These are phyloP conservation scores for Cyclopterus lumpus DNA, from an alignment of 2,797 vertebrate species.

Conservation along the genomic window DNA sequence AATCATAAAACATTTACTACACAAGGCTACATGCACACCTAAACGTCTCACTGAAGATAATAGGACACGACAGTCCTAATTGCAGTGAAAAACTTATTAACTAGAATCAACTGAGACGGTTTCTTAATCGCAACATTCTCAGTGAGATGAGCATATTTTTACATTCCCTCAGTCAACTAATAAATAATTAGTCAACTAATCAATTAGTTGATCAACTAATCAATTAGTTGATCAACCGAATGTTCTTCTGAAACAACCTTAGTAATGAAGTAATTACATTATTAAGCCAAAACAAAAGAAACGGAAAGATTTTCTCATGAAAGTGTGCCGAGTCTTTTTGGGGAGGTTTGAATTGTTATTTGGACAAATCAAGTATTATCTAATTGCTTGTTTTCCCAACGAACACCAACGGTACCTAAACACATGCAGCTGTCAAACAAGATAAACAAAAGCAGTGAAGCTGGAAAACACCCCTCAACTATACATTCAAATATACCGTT, in stretches of 20 bases:
- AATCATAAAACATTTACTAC: neutral
- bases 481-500: neutral
- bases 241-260: neutral
- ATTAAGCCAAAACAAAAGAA: neutral
- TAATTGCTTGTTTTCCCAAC: neutral
- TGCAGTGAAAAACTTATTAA: neutral
- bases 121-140: neutral
- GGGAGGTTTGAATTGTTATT: neutral
- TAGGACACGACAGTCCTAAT: too few relatives aligned
- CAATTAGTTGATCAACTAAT: too few relatives aligned
- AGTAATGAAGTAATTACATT: neutral
- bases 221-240: neutral
- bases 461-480: neutral
- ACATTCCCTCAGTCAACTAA: neutral
- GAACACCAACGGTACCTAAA: neutral
- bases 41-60: neutral
- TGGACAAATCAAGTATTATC: neutral
- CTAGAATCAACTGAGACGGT: neutral
- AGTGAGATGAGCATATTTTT: neutral
- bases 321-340: neutral
- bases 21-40: neutral
- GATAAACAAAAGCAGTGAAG: neutral
- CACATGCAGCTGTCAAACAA: neutral
- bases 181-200: neutral
- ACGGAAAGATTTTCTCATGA: neutral